Evolutionary conservation across 1,140 invertebrate species (phyloP), one percentile per base, ranked within the genome.

Genomic region (Brachionus rotundiformis): DNA sequence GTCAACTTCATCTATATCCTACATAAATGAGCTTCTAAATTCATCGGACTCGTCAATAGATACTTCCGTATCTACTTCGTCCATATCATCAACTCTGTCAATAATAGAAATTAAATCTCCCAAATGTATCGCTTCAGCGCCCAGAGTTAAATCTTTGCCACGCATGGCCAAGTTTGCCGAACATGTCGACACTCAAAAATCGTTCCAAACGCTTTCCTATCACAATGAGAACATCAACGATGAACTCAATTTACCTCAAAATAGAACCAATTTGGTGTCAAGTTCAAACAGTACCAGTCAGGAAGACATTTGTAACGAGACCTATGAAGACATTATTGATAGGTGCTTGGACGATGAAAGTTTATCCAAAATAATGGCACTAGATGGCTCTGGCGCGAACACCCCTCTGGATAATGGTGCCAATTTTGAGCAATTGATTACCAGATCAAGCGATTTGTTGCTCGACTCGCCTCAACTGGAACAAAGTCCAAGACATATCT

Each of bases 1-100:
- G 25, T 73, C 68, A 44, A 44, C 33, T 41, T 73, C 63, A 11
- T 68, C 68, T 73, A 44, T 73, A 23, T 73, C 68, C 19, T 73
- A 44, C 41, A 44, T 73, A 44, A 73, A 73, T 44, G 68, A 73
- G 29, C 36, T 73, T 23, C 23, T 44, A n/a, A 25, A 73, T 23
- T 8, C 68, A 16, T 73, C 68, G 8, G 29, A 73, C 25, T 27
- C 33, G 25, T 73, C 36, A 44, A 10, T 23, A 44, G 36, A 23
- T 8, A 25, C 33, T 10, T 68, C 11, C 8, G 29, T 31, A 7
- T 68, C 31, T 1, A 23, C 31, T 19, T 44, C 68, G 23, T 44
- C 68, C 23, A 73, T 44, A 7, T 44, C 36, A 2, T 77, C 73
- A 3, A 25, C 71, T n/a, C 10, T 73, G 10, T 73, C 68, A 11